Conservation (phyloP, 2,888 invertebrate species). For the Sericinus montela region DNA sequence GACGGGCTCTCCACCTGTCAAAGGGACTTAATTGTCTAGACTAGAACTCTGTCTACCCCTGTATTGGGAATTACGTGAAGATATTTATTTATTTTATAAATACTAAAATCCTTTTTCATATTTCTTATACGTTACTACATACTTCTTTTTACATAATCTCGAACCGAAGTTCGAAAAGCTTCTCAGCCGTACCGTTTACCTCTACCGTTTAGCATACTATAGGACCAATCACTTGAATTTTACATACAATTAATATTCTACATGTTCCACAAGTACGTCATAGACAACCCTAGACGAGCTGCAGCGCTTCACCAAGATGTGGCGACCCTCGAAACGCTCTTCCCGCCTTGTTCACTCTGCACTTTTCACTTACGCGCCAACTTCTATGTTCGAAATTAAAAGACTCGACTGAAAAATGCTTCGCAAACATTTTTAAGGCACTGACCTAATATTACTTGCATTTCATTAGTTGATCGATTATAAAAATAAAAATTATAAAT, state of each 20-base stretch:
- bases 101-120: no score
- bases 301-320: slow-evolving; percentile 10
- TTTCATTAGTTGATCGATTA: background rate
- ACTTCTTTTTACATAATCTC: no score
- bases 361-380: slow-evolving; percentile 13
- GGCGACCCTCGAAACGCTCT: slow-evolving; percentile 13
- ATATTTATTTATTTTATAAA: no score
- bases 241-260: background rate
- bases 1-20: no score
- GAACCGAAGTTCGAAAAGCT: no score
- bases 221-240: background rate
- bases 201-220: background rate
- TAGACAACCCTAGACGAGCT: slow-evolving; percentile 8
- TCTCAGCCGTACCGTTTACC: no score
- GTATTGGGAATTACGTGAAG: no score
- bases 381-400: slow-evolving; percentile 13
- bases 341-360: slow-evolving; percentile 10
- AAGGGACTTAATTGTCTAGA: no score
- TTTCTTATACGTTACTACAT: no score
- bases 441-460: background rate
- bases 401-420: slow-evolving; percentile 13
- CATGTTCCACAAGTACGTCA: background rate
- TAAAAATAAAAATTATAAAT: no score
- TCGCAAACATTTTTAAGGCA: slow-evolving; percentile 7
- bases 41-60: no score